These are phyloP conservation scores for Dendrolimus pini DNA, from an alignment of 2,888 invertebrate genomes.

Conservation along the genomic window DNA sequence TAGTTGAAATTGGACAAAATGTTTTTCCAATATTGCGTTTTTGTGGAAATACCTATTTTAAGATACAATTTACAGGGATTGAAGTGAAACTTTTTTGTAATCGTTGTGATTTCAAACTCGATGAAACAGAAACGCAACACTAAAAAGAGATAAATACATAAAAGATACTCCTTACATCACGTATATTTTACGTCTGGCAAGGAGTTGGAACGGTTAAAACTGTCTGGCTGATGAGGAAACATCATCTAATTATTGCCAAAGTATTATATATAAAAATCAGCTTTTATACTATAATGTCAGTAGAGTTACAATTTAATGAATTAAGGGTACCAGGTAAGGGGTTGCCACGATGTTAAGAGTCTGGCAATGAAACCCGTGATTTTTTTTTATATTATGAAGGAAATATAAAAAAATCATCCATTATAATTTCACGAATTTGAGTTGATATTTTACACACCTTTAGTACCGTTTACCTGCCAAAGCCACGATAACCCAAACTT, in stretches of 20 bases:
- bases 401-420: conserved; percentile 9
- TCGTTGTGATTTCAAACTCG: too few species aligned
- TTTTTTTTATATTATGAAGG: conserved; percentile 11
- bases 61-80: too few species aligned
- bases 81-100: too few species aligned
- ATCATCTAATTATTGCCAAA: background rate
- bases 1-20: too few species aligned
- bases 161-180: too few species aligned
- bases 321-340: conserved; percentile 7
- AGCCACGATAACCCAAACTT: conserved; percentile 11
- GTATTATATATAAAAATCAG: background rate
- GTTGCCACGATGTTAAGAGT: conserved; percentile 9
- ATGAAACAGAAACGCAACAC: too few species aligned
- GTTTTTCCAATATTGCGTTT: too few species aligned
- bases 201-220: background rate
- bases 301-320: background rate
- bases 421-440: conserved; percentile 9
- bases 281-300: background rate
- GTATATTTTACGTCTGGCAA: too few species aligned
- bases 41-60: too few species aligned
- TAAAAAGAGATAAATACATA: too few species aligned
- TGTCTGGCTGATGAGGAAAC: background rate
- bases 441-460: conserved; percentile 1
- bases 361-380: conserved; percentile 5
- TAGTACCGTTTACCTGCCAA: conserved; percentile 9